phyloP scores from a whole-genome alignment of 2,888 invertebrate genomes.

The Phalera bucephala region DNA sequence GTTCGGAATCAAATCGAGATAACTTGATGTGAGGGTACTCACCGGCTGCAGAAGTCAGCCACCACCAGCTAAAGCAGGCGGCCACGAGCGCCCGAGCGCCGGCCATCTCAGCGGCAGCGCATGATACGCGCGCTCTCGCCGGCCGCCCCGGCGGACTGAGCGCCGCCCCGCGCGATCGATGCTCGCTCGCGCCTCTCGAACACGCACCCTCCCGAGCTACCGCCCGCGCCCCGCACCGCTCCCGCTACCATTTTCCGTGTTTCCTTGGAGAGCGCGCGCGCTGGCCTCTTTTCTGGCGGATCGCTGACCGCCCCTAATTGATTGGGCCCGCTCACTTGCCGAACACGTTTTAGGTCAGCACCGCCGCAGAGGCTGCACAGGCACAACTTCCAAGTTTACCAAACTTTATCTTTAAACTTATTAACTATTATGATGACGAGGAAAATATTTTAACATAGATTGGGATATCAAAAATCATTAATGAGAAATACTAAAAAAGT shows the following conservation, averaged over 20 bases:
- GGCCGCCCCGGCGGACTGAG: slow-evolving; percentile 82
- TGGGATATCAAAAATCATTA: no score
- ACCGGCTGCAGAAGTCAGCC: slow-evolving; percentile 80
- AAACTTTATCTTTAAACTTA: neutral
- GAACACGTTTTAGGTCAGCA: slow-evolving; percentile 79
- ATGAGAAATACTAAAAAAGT: no score
- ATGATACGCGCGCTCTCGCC: slow-evolving; percentile 81
- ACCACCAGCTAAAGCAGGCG: slow-evolving; percentile 81
- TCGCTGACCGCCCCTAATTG: slow-evolving; percentile 82
- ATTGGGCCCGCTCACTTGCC: slow-evolving; percentile 76
- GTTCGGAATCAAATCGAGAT: slow-evolving; percentile 5
- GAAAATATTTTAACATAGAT: no score
- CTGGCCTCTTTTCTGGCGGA: slow-evolving; percentile 80
- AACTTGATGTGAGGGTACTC: slow-evolving; percentile 48
- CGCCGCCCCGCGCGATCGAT: slow-evolving; percentile 62
- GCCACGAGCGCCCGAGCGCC: slow-evolving; percentile 82
- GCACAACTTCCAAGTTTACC: neutral
- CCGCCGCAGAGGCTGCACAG: slow-evolving; percentile 60
- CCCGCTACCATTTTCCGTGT: slow-evolving; percentile 74
- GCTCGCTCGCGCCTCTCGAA: slow-evolving; percentile 60
- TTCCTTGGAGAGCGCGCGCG: slow-evolving; percentile 83
- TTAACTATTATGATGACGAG: no score
- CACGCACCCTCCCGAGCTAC: slow-evolving; percentile 68
- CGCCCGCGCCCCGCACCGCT: slow-evolving; percentile 60
- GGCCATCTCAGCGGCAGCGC: slow-evolving; percentile 81